phyloP scores from a whole-genome alignment of 2,113 vertebrate genomes.

The Dipodomys spectabilis region DNA sequence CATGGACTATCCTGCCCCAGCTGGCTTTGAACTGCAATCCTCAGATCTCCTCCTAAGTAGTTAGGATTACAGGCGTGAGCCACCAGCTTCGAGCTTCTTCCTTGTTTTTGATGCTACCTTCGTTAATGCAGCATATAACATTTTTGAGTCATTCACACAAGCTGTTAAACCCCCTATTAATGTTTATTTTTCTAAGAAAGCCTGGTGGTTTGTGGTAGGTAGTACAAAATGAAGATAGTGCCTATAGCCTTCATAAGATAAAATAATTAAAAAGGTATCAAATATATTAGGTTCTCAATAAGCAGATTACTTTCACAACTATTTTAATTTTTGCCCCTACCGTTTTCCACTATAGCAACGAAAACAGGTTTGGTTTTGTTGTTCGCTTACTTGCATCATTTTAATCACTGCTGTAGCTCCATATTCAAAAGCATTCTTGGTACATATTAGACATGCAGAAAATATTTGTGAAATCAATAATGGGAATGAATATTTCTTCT shows the following conservation, averaged over 20 bases:
- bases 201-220: background rate
- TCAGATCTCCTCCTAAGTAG: too few relatives aligned
- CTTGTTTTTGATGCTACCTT: background rate
- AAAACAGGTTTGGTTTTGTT: background rate
- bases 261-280: slow-evolving; percentile 8
- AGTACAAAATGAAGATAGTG: background rate
- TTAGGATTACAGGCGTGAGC: too few relatives aligned
- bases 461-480: slow-evolving; percentile 31
- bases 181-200: background rate
- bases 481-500: background rate
- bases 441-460: background rate
- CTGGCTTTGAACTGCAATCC: too few relatives aligned
- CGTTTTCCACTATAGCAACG: background rate
- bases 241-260: background rate
- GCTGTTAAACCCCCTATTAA: background rate
- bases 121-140: background rate
- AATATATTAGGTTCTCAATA: background rate
- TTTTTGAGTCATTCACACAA: background rate
- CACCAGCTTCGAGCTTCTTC: too few relatives aligned
- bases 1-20: too few relatives aligned
- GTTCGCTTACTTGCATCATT: background rate
- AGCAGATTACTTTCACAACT: background rate
- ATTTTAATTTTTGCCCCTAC: background rate
- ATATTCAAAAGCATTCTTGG: background rate
- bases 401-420: background rate